phyloP scores from a whole-genome alignment of 2,888 invertebrate species.

The Elegia similella region DNA sequence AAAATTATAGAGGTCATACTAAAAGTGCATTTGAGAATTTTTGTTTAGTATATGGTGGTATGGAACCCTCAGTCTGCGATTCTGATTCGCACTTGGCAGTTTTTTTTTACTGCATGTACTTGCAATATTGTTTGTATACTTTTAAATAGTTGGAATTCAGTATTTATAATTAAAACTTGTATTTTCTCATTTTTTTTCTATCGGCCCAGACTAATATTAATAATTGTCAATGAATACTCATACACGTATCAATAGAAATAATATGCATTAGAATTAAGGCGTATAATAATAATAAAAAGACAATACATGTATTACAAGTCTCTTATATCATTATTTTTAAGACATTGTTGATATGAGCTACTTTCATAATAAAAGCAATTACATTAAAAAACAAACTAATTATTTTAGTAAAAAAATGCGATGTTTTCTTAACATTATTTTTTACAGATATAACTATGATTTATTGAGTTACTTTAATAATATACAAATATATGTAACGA shows the following conservation, averaged over 20 bases:
- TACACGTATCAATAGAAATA: slow-evolving; percentile 33
- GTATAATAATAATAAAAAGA: slow-evolving; percentile 64
- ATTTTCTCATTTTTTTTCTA: no score
- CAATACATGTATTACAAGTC: slow-evolving; percentile 73
- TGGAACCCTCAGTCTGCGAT: no score
- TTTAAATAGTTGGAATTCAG: no score
- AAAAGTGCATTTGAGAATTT: background rate
- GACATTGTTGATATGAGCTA: slow-evolving; percentile 19
- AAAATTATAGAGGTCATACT: background rate
- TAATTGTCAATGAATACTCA: background rate
- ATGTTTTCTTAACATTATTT: no score
- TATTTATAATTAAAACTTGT: no score
- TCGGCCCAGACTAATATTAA: background rate
- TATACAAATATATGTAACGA: no score
- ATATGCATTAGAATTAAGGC: slow-evolving; percentile 55
- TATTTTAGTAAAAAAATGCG: background rate
- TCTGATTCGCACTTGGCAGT: no score
- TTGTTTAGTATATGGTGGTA: no score
- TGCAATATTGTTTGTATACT: no score
- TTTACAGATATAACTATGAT: no score
- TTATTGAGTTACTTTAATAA: no score
- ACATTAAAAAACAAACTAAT: background rate
- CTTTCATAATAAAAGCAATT: slow-evolving; percentile 17
- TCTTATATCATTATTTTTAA: slow-evolving; percentile 62
- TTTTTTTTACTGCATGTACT: no score